Conservation (phyloP, 1,140 invertebrate species). For the Bacillus rossius region DNA sequence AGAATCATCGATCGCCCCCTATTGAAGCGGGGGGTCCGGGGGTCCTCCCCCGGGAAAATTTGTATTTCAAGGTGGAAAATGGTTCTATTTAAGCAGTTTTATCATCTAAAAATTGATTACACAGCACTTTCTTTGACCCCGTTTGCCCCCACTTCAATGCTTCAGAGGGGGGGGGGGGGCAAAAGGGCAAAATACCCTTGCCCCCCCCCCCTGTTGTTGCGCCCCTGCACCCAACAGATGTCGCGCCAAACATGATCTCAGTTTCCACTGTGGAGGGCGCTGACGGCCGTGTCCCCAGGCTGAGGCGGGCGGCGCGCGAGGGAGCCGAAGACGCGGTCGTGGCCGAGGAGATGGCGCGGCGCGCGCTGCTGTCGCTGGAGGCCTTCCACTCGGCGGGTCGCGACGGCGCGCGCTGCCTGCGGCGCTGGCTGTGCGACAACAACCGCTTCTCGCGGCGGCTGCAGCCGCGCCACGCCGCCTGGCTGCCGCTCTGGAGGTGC, state of each 20-base stretch:
- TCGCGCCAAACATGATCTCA: not conserved
- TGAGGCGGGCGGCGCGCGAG: not conserved
- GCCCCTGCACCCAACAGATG: not conserved
- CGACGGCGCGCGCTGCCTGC: slow-evolving; percentile 50
- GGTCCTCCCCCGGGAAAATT: no score
- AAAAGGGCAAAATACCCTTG: no score
- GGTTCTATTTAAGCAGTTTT: no score
- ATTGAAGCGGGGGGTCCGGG: no score
- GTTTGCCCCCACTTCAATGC: no score
- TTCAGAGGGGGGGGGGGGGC: no score
- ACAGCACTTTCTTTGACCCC: no score
- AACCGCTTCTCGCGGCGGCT: slow-evolving; percentile 52
- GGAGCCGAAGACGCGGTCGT: not conserved
- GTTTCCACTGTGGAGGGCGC: not conserved
- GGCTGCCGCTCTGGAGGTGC: slow-evolving; percentile 66
- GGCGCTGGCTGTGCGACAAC: slow-evolving; percentile 53
- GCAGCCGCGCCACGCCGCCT: slow-evolving; percentile 48
- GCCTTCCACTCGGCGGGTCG: slow-evolving; percentile 43
- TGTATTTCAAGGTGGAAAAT: no score
- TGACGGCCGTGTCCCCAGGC: not conserved
- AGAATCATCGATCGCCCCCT: no score
- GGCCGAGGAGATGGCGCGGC: slow-evolving; percentile 48
- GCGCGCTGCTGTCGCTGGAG: slow-evolving; percentile 49
- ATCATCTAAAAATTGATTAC: no score
- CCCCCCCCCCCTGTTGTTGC: no score